Conservation (phyloP, 2,113 vertebrate genomes). For the Empidonax traillii region DNA sequence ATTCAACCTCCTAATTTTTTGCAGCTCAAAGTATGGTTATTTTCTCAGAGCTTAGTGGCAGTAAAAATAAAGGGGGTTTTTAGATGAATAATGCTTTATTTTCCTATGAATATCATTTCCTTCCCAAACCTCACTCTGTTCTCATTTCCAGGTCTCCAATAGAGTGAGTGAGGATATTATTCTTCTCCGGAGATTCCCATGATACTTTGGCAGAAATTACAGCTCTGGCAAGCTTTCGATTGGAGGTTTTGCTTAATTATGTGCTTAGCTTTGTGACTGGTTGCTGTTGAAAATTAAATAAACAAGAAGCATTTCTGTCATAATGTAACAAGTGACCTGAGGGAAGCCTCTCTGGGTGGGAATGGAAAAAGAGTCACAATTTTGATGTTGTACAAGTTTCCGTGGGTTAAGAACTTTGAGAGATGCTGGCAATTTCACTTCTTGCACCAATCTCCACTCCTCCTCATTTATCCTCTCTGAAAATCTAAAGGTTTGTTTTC, state of each 20-base stretch:
- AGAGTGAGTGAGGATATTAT: neutral
- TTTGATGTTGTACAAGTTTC: neutral
- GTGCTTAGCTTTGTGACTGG: slow-evolving; percentile 13
- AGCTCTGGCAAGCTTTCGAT: neutral
- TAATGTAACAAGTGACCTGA: slow-evolving; percentile 28
- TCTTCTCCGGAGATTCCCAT: slow-evolving; percentile 19
- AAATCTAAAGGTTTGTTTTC: neutral
- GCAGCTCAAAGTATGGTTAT: neutral
- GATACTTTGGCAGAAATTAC: neutral
- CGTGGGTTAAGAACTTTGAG: neutral
- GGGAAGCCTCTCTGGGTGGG: neutral
- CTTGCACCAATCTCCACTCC: neutral
- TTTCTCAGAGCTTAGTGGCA: neutral
- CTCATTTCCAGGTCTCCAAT: neutral
- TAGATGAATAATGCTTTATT: neutral
- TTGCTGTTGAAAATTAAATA: slow-evolving; percentile 30
- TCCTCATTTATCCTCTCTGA: neutral
- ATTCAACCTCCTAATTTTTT: neutral
- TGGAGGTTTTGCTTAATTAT: neutral
- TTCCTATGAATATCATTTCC: neutral
- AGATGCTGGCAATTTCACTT: neutral
- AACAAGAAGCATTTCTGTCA: slow-evolving; percentile 2
- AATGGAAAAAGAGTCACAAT: neutral
- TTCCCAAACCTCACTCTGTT: neutral
- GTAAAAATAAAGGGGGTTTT: neutral